A percentile compares a stretch with the other conserved stretches of the same genome.
Conservation (phyloP, 2,888 invertebrate genomes). For the Leptopilina myrica region DNA sequence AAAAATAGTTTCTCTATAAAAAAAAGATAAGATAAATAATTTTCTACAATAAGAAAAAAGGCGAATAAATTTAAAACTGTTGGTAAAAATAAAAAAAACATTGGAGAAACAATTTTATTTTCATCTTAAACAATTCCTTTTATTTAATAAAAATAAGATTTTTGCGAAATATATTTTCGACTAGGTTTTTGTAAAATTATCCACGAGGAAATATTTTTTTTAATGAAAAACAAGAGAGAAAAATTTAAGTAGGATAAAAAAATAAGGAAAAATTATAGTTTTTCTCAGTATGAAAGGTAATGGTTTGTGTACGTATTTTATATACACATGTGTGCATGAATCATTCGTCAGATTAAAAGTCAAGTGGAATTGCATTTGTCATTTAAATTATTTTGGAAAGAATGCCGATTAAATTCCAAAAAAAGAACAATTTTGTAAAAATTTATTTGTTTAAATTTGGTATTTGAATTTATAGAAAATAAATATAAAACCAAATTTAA, state of each 20-base stretch:
- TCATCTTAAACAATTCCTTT: too few species aligned
- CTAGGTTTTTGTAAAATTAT: not conserved
- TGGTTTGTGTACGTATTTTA: not conserved
- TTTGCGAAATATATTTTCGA: too few species aligned
- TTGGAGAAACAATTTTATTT: too few species aligned
- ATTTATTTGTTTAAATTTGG: too few species aligned
- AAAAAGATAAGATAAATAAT: not conserved
- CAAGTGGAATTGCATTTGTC: not conserved
- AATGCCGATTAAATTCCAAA: not conserved
- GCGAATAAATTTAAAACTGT: too few species aligned
- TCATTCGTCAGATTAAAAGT: slow-evolving; percentile 12
- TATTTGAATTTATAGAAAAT: too few species aligned
- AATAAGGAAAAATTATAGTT: not conserved
- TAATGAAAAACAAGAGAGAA: not conserved
- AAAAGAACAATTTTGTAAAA: too few species aligned
- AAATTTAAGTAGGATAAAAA: not conserved
- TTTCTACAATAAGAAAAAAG: too few species aligned
- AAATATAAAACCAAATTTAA: too few species aligned
- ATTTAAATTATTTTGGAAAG: not conserved
- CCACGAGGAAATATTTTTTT: not conserved
- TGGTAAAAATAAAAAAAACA: too few species aligned
- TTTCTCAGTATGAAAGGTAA: not conserved
- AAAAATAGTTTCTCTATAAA: not conserved
- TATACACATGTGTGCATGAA: not conserved
- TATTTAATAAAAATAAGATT: too few species aligned